phyloP scores from a whole-genome alignment of 2,113 vertebrate genomes.

The Callaeas wilsoni region DNA sequence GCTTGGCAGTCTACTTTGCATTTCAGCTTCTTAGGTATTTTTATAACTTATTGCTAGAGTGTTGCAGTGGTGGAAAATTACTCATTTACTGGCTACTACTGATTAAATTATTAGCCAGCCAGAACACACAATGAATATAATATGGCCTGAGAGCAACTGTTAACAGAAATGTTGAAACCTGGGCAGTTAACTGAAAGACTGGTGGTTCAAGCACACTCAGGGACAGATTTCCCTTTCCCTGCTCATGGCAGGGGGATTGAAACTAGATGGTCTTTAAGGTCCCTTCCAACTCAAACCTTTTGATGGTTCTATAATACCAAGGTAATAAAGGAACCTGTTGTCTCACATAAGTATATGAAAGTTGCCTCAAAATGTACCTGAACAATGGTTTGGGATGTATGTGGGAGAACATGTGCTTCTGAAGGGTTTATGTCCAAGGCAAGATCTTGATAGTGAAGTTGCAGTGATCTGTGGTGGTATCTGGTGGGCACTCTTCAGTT shows the following conservation, averaged over 20 bases:
- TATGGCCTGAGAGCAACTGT: neutral
- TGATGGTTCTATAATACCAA: rapidly evolving
- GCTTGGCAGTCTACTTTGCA: neutral
- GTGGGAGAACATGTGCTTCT: neutral
- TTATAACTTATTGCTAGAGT: neutral
- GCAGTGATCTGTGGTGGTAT: neutral
- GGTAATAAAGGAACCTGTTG: neutral
- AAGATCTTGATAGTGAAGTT: neutral
- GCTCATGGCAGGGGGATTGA: rapidly evolving
- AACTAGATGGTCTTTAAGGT: too few species aligned
- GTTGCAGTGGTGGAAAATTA: neutral
- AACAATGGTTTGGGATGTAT: neutral
- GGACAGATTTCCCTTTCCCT: neutral
- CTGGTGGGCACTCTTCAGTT: neutral
- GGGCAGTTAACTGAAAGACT: conserved; percentile 71
- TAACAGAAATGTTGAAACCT: neutral
- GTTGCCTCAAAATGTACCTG: neutral
- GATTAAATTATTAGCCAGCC: neutral
- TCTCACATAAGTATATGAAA: neutral
- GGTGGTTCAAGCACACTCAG: conserved; percentile 74
- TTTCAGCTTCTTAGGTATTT: conserved; percentile 26
- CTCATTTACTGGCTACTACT: neutral
- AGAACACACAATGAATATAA: neutral
- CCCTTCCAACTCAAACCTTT: neutral
- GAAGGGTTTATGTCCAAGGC: neutral